These are phyloP conservation scores for Drosophila paracracens DNA, from an alignment of 2,888 invertebrate genomes.

Conservation along the genomic window DNA sequence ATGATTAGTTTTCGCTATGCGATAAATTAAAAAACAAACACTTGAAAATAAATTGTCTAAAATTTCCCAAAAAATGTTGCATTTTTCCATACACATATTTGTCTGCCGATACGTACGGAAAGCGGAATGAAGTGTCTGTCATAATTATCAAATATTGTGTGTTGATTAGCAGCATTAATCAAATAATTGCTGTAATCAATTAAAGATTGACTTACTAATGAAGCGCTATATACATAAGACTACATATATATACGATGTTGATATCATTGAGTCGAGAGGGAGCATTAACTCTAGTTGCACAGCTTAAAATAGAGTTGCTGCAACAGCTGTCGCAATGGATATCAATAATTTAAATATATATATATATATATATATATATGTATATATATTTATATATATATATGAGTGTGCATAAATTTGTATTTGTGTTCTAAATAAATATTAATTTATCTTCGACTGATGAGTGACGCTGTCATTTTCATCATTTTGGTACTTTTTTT, in stretches of 20 bases:
- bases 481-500: not conserved
- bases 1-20: not conserved
- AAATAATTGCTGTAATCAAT: constrained; percentile 46
- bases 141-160: constrained; percentile 29
- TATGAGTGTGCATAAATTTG: not conserved
- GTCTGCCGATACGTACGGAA: not conserved
- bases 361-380: not conserved
- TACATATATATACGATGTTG: constrained; percentile 29
- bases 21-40: not conserved
- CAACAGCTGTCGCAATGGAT: constrained; percentile 34
- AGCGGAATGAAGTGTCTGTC: constrained; percentile 23
- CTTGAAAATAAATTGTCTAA: not conserved
- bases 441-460: constrained; percentile 9
- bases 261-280: constrained; percentile 17
- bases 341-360: not conserved
- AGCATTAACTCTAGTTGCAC: constrained; percentile 31
- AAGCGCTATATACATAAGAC: constrained; percentile 9
- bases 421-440: constrained; percentile 8
- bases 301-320: constrained; percentile 33
- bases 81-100: not conserved
- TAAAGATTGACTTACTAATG: constrained; percentile 34
- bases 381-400: not conserved
- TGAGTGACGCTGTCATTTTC: constrained; percentile 4
- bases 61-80: not conserved
- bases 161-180: constrained; percentile 29